Evolutionary conservation across 92 coral and sea anemone genomes (phyloP).

Genomic region (Pocillopora meandrina): DNA sequence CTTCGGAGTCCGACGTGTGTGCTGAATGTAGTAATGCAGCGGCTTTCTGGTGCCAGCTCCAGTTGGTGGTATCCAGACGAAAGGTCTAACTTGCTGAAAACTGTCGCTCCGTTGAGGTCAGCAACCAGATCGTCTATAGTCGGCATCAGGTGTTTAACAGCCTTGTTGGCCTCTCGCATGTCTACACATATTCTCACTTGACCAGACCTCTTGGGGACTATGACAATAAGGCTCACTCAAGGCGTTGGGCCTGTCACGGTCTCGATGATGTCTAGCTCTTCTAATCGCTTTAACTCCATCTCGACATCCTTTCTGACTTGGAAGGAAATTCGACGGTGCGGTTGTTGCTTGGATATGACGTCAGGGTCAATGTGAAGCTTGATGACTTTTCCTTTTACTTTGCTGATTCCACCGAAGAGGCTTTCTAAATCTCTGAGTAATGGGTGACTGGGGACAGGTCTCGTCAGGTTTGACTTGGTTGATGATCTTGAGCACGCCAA

Average conservation of each 20-base stretch:
- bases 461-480: conserved; percentile 33
- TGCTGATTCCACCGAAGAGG: conserved; percentile 65
- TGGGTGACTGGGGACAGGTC: conserved; percentile 13
- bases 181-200: conserved; percentile 71
- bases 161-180: conserved; percentile 74
- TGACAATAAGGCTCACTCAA: conserved; percentile 76
- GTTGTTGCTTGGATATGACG: conserved; percentile 61
- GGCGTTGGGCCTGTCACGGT: conserved; percentile 67
- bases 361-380: conserved; percentile 66
- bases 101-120: conserved; percentile 58
- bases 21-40: too few species aligned
- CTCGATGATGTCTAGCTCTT: conserved; percentile 66
- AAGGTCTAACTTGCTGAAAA: conserved; percentile 61
- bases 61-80: conserved; percentile 75
- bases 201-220: conserved; percentile 68
- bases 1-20: too few species aligned
- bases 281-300: conserved; percentile 53
- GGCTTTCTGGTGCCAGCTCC: too few species aligned
- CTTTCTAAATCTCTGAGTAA: conserved; percentile 26
- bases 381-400: conserved; percentile 58
- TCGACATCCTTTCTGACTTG: conserved; percentile 62
- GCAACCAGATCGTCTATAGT: conserved; percentile 62
- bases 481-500: conserved; percentile 46
- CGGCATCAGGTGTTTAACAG: conserved; percentile 62
- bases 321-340: conserved; percentile 58